Evolutionary conservation across 2,888 invertebrate genomes (phyloP).

Genomic region (Nezara viridula): DNA sequence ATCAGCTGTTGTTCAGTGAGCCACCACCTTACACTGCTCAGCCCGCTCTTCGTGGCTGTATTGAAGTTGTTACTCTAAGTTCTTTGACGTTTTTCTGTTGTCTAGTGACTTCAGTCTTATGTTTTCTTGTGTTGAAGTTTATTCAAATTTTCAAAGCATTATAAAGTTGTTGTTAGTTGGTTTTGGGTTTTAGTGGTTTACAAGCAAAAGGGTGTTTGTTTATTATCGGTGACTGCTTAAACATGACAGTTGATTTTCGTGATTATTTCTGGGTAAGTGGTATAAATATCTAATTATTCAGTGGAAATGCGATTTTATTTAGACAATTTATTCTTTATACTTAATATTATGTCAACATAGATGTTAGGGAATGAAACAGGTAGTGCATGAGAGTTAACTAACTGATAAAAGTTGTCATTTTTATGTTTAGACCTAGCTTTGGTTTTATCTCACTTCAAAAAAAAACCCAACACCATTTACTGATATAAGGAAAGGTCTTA

Average conservation of each 20-base stretch:
- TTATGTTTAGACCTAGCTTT: background rate
- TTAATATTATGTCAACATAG: background rate
- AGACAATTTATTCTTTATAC: background rate
- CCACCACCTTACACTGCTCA: slow-evolving; percentile 73
- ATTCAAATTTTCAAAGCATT: background rate
- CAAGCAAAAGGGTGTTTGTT: background rate
- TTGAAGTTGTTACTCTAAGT: slow-evolving; percentile 10
- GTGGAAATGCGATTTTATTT: background rate
- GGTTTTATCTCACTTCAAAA: background rate
- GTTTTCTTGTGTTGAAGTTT: background rate
- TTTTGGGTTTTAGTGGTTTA: background rate
- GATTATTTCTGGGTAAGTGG: slow-evolving; percentile 74
- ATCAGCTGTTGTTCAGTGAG: slow-evolving; percentile 73
- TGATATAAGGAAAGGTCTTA: background rate
- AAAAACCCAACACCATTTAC: background rate
- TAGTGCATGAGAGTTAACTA: background rate
- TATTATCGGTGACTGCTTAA: slow-evolving; percentile 48
- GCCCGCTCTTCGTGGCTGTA: slow-evolving; percentile 67
- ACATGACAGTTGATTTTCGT: slow-evolving; percentile 74
- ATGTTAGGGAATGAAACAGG: background rate
- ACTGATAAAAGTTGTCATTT: background rate
- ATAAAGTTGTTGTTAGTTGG: background rate
- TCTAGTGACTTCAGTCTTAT: slow-evolving; percentile 39
- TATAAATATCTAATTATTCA: background rate
- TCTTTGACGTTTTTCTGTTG: slow-evolving; percentile 42